phyloP scores from a whole-genome alignment of 1,140 invertebrate species.

The Lamellibrachia luymesi region DNA sequence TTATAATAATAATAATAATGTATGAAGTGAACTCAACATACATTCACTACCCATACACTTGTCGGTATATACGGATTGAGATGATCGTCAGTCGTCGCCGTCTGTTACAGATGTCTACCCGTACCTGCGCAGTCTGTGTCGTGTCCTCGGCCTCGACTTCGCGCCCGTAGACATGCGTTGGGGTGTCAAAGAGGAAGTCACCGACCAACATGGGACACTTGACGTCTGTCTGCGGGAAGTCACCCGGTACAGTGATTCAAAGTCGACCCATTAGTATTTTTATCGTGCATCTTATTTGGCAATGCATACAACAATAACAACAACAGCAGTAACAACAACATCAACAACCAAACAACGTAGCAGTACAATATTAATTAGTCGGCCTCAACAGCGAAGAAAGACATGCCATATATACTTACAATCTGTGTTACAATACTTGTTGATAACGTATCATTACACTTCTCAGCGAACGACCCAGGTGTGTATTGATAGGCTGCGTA shows the following conservation, averaged over 20 bases:
- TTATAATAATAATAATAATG: no score
- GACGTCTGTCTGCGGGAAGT: slow-evolving; percentile 16
- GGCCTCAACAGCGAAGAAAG: no score
- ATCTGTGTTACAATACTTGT: no score
- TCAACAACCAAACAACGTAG: no score
- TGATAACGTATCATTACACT: no score
- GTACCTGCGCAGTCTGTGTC: slow-evolving; percentile 17
- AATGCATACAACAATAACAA: no score
- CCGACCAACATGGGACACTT: slow-evolving; percentile 10
- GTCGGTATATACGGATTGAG: background rate
- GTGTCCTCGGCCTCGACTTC: slow-evolving; percentile 20
- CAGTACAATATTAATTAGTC: no score
- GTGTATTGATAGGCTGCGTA: no score
- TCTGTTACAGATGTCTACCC: slow-evolving; percentile 19
- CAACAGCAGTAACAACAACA: no score
- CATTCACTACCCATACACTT: background rate
- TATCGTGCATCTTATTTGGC: background rate
- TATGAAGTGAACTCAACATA: no score
- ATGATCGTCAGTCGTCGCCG: background rate
- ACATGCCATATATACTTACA: no score
- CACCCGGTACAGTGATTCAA: slow-evolving; percentile 10
- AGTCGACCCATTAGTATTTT: background rate
- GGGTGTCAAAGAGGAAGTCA: slow-evolving; percentile 20
- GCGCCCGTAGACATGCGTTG: slow-evolving; percentile 18
- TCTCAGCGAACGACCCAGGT: no score